Evolutionary conservation across 2,888 invertebrate genomes (phyloP).

Genomic region (Lysandra bellargus): DNA sequence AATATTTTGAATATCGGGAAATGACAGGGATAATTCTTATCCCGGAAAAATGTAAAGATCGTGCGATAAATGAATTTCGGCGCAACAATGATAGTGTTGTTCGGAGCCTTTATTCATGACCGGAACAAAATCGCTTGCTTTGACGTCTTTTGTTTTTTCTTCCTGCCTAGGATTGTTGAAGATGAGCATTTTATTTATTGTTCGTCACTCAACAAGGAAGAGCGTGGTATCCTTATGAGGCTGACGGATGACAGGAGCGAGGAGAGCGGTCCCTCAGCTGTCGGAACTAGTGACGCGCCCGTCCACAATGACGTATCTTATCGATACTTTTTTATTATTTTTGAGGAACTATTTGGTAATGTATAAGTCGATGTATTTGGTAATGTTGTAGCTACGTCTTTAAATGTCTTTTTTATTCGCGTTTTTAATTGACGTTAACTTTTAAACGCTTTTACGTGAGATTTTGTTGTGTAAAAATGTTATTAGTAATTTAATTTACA

Average conservation of each 20-base stretch:
- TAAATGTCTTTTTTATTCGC: background rate
- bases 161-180: background rate
- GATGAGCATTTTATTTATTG: background rate
- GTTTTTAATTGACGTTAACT: background rate
- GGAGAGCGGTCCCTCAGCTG: slow-evolving; percentile 22
- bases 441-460: background rate
- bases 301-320: background rate
- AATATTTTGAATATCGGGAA: too few species aligned
- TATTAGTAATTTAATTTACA: background rate
- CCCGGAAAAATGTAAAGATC: too few species aligned
- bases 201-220: slow-evolving; percentile 26
- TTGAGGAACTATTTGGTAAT: slow-evolving; percentile 13
- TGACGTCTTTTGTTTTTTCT: too few species aligned
- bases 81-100: background rate
- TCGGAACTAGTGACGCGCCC: slow-evolving; percentile 21
- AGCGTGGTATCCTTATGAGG: slow-evolving; percentile 25
- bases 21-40: too few species aligned
- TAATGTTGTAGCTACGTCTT: background rate
- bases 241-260: slow-evolving; percentile 21
- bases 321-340: background rate
- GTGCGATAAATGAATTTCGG: too few species aligned
- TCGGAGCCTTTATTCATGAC: background rate
- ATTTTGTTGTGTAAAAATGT: background rate
- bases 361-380: background rate
- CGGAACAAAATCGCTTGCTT: too few species aligned